Evolutionary conservation across 2,888 invertebrate species (phyloP).

Genomic region (Plemyria rubiginata): DNA sequence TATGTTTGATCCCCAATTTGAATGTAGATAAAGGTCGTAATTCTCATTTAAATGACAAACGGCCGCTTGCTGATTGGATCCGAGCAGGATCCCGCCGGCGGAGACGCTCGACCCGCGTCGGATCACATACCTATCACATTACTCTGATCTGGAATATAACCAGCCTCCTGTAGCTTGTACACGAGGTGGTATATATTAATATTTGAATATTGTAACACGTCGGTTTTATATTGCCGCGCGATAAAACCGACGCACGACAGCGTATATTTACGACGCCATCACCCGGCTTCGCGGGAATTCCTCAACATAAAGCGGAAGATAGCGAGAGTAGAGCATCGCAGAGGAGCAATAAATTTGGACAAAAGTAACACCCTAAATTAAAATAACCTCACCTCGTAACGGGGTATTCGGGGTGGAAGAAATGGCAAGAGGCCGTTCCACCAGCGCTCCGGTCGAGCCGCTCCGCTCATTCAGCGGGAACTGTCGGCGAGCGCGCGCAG

Average conservation of each 20-base stretch:
- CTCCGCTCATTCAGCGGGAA: background rate
- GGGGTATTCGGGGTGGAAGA: background rate
- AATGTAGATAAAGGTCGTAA: constrained; percentile 60
- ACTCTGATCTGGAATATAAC: constrained; percentile 3
- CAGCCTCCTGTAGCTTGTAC: constrained; percentile 18
- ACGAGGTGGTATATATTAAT: constrained; percentile 32
- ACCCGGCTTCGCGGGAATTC: constrained; percentile 28
- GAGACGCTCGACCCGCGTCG: too few relatives aligned
- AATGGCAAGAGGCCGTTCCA: constrained; percentile 4
- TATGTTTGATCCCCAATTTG: constrained; percentile 67
- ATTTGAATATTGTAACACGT: constrained; percentile 29
- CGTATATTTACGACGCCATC: constrained; percentile 29
- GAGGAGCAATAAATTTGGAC: constrained; percentile 22
- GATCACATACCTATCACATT: background rate
- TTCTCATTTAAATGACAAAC: constrained; percentile 57
- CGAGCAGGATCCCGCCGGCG: constrained; percentile 7
- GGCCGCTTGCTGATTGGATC: constrained; percentile 37
- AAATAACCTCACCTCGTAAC: constrained; percentile 14
- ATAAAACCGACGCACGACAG: constrained; percentile 25
- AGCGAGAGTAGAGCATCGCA: constrained; percentile 17
- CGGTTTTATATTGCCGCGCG: constrained; percentile 23
- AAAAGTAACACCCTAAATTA: constrained; percentile 14
- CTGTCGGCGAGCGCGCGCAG: too few relatives aligned
- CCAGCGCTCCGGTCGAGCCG: constrained; percentile 4
- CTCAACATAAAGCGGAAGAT: constrained; percentile 21